phyloP scores from a whole-genome alignment of 2,888 invertebrate genomes.

The Orthosia cruda region DNA sequence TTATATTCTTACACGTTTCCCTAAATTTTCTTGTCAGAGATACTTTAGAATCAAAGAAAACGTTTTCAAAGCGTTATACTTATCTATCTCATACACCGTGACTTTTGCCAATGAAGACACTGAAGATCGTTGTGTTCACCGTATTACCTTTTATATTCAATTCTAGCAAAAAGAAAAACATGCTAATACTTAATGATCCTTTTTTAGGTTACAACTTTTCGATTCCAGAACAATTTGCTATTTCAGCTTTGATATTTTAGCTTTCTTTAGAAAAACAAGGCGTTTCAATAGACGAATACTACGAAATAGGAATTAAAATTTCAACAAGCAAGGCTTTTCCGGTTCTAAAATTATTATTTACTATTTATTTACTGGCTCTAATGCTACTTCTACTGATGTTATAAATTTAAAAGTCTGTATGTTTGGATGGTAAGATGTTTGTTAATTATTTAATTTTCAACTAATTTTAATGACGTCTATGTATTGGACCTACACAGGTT shows the following conservation, averaged over 20 bases:
- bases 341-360: conserved; percentile 14
- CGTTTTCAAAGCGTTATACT: conserved; percentile 14
- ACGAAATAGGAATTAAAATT: neutral
- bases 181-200: neutral
- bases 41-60: conserved; percentile 27
- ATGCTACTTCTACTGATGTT: neutral
- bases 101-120: conserved; percentile 25
- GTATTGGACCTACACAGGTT: no score
- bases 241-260: no score
- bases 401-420: no score
- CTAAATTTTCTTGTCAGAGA: neutral
- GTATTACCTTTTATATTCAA: neutral
- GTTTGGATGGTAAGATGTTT: no score
- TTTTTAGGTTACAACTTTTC: neutral
- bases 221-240: neutral
- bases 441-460: no score
- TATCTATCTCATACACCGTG: conserved; percentile 14
- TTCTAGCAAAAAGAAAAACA: neutral
- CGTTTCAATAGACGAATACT: neutral
- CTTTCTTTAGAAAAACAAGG: neutral
- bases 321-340: neutral
- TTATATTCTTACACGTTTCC: conserved; percentile 2
- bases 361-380: neutral
- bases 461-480: no score
- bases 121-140: neutral